These are phyloP conservation scores for Chloropsis hardwickii DNA, from an alignment of 2,113 vertebrate species.

Conservation along the genomic window DNA sequence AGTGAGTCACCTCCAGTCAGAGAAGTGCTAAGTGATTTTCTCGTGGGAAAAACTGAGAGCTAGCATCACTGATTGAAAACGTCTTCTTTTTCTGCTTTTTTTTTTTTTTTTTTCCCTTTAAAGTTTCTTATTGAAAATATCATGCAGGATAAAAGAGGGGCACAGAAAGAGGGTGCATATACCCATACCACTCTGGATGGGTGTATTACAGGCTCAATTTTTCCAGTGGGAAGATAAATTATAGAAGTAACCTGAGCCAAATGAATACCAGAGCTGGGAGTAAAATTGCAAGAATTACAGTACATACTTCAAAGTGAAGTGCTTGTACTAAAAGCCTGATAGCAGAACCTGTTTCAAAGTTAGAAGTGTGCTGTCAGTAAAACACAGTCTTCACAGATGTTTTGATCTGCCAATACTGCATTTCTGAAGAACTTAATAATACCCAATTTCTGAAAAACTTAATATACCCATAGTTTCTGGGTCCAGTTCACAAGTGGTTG, in stretches of 20 bases:
- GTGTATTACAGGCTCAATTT: not conserved
- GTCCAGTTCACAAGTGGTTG: not conserved
- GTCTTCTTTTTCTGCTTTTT: too few species aligned
- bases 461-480: not conserved
- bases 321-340: conserved; percentile 29
- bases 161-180: not conserved
- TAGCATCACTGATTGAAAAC: not conserved
- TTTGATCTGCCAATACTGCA: not conserved
- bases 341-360: conserved; percentile 2
- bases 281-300: conserved; percentile 19
- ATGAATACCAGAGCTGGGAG: not conserved
- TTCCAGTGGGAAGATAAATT: conserved; percentile 22
- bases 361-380: conserved; percentile 30
- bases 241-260: conserved; percentile 20
- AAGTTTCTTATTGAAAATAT: not conserved
- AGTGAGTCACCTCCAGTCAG: conserved; percentile 49
- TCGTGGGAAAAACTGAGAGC: conserved; percentile 58
- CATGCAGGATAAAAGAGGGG: not conserved
- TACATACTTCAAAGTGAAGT: conserved; percentile 46
- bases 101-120: not conserved
- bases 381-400: conserved; percentile 19
- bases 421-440: conserved; percentile 24
- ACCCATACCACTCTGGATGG: not conserved
- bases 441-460: conserved; percentile 13
- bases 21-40: conserved; percentile 53